Percentiles rank a stretch among this genome's conserved stretches.
phyloP scores from a whole-genome alignment of 1,140 invertebrate genomes.

The Aporrectodea caliginosa region DNA sequence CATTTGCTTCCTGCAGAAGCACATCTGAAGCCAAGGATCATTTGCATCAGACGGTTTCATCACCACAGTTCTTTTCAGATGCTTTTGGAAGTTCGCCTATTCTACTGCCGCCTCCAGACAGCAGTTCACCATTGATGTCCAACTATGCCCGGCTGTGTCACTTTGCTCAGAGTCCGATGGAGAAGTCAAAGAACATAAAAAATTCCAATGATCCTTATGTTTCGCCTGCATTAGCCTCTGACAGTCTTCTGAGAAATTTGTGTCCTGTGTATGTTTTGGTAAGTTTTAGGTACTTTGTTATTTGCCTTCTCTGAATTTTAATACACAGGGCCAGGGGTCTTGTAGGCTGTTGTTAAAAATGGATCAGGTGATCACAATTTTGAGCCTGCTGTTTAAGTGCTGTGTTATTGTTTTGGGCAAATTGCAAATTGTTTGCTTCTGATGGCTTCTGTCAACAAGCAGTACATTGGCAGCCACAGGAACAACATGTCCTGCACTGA shows the following conservation, averaged over 20 bases:
- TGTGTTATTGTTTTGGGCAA: background rate
- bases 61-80: too few species aligned
- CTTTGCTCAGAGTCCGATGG: conserved; percentile 12
- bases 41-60: too few species aligned
- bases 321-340: too few species aligned
- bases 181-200: conserved; percentile 3
- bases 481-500: too few species aligned
- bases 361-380: background rate
- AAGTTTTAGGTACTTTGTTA: too few species aligned
- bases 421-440: too few species aligned
- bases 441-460: too few species aligned
- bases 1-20: too few species aligned
- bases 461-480: too few species aligned
- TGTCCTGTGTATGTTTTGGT: conserved; percentile 79
- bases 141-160: background rate
- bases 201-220: conserved; percentile 67
- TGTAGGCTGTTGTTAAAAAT: background rate
- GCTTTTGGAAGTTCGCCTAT: too few species aligned
- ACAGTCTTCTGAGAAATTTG: conserved; percentile 70
- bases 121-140: background rate
- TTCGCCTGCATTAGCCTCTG: conserved; percentile 78
- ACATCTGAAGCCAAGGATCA: too few species aligned
- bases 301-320: too few species aligned
- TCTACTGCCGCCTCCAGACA: background rate
- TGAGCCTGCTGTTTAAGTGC: background rate